Evolutionary conservation across 2,113 vertebrate genomes (phyloP).

Genomic region (Sturnira hondurensis): DNA sequence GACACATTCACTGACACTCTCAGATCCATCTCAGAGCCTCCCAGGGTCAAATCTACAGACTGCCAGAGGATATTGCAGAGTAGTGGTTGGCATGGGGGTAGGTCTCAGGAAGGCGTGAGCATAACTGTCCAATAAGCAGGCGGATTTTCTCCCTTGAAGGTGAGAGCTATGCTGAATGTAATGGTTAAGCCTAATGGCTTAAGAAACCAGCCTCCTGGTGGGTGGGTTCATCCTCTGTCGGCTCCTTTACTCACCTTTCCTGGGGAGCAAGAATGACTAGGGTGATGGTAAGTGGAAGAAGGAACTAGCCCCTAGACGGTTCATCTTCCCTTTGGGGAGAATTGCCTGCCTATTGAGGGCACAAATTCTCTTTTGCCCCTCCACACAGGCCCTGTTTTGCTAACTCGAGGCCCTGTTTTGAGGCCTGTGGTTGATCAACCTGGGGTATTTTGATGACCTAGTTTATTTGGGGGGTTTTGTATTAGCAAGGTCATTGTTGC

Average conservation of each 20-base stretch:
- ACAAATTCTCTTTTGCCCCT: background rate
- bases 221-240: background rate
- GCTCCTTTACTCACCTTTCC: background rate
- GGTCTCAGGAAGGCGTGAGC: background rate
- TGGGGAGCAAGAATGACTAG: background rate
- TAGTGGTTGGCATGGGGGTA: background rate
- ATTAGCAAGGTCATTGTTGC: background rate
- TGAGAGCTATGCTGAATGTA: background rate
- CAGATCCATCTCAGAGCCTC: background rate
- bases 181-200: background rate
- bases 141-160: background rate
- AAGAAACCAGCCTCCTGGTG: background rate
- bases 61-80: background rate
- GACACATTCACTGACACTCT: background rate
- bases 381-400: rapidly evolving
- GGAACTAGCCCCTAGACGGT: background rate
- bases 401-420: background rate
- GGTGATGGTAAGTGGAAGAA: background rate
- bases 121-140: background rate
- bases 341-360: background rate
- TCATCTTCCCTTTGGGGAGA: background rate
- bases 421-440: background rate
- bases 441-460: background rate
- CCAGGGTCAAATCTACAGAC: background rate
- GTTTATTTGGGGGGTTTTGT: background rate